Percentiles rank a stretch among this genome's conserved stretches.
Conservation (phyloP, 2,888 invertebrate species). For the Drosophila cognata region DNA sequence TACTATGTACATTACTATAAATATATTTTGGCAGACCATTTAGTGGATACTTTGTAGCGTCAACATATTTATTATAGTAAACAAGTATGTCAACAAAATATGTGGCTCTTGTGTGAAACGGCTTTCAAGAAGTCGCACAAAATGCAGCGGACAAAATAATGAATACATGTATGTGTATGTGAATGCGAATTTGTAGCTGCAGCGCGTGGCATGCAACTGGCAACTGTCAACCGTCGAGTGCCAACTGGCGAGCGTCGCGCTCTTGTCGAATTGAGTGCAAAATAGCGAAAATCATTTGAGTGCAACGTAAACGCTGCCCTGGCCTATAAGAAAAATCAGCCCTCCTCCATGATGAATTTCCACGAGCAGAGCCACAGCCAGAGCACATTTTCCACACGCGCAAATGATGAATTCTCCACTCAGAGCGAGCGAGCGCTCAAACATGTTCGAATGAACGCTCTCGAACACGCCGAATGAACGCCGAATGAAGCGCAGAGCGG, state of each 20-base stretch:
- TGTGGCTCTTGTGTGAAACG: background rate
- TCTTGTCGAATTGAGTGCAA: slow-evolving; percentile 41
- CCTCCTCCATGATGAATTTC: slow-evolving; percentile 83
- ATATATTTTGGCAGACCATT: background rate
- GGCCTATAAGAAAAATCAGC: slow-evolving; percentile 83
- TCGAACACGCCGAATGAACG: slow-evolving; percentile 49
- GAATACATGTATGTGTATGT: slow-evolving; percentile 17
- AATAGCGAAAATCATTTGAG: slow-evolving; percentile 57
- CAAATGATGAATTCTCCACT: slow-evolving; percentile 64
- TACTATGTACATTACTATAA: background rate
- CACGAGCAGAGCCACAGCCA: slow-evolving; percentile 55
- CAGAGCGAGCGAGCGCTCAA: slow-evolving; percentile 39
- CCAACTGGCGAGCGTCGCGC: slow-evolving; percentile 35
- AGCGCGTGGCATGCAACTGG: slow-evolving; percentile 49
- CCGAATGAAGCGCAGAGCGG: slow-evolving; percentile 7
- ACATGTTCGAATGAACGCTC: slow-evolving; percentile 64
- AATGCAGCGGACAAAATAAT: slow-evolving; percentile 20
- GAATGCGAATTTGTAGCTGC: slow-evolving; percentile 37
- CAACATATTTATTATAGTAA: background rate
- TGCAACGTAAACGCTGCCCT: slow-evolving; percentile 47
- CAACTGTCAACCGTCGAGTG: slow-evolving; percentile 38
- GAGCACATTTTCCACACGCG: slow-evolving; percentile 62
- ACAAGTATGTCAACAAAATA: background rate
- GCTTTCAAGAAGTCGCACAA: slow-evolving; percentile 7
- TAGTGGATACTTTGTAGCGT: background rate